Evolutionary conservation across 2,888 invertebrate species (phyloP).

Genomic region (Acanthosepion pharaonis): DNA sequence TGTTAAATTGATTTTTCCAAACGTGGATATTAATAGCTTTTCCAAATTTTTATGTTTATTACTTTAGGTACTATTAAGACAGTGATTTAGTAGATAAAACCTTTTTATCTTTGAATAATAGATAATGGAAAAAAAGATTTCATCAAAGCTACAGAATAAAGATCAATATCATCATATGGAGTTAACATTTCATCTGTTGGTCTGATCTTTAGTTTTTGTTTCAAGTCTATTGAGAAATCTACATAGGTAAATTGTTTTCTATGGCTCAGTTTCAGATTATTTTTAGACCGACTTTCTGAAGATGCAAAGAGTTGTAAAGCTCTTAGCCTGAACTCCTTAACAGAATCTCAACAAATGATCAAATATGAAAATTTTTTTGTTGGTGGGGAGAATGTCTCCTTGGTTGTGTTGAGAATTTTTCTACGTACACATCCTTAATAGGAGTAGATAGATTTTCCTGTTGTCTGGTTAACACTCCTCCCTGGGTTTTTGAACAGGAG

Average conservation of each 20-base stretch:
- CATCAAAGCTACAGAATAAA: neutral
- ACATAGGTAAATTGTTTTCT: neutral
- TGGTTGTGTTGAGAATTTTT: too few species aligned
- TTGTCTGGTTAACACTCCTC: too few species aligned
- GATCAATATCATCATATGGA: neutral
- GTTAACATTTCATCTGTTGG: neutral
- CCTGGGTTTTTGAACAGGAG: too few species aligned
- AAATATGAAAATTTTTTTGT: too few species aligned
- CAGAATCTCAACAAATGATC: too few species aligned
- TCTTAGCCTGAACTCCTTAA: too few species aligned
- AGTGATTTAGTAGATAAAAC: neutral
- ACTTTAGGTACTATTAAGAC: neutral
- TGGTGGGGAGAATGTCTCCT: too few species aligned
- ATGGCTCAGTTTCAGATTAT: too few species aligned
- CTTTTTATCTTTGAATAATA: conserved; percentile 2
- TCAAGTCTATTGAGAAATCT: neutral
- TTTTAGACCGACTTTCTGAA: too few species aligned
- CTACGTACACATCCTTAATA: too few species aligned
- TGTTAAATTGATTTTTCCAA: neutral
- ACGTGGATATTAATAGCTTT: neutral
- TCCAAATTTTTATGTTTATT: neutral
- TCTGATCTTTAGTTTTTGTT: neutral
- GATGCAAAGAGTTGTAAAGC: too few species aligned
- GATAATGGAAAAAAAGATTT: neutral
- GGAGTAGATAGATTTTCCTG: too few species aligned